Conservation (phyloP, 2,113 vertebrate genomes). For the Coregonus clupeaformis region DNA sequence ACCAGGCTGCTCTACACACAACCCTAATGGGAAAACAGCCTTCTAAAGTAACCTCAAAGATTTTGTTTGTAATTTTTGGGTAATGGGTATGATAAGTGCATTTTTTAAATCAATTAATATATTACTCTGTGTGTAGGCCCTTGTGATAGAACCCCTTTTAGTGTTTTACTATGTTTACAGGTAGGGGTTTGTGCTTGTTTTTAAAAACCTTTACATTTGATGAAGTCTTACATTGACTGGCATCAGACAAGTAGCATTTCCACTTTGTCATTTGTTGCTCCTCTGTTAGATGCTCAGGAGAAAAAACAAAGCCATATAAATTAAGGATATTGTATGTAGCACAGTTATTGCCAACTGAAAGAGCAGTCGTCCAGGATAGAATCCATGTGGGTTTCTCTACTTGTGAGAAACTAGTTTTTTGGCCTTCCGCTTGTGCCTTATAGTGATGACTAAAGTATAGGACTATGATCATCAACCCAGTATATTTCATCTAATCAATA, state of each 20-base stretch:
- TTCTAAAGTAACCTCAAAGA: slow-evolving; percentile 3
- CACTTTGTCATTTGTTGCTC: not conserved
- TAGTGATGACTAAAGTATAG: not conserved
- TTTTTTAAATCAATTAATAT: not conserved
- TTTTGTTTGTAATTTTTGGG: slow-evolving; percentile 2
- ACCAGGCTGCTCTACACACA: not conserved
- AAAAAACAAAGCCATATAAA: not conserved
- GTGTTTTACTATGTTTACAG: not conserved
- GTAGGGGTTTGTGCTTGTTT: not conserved
- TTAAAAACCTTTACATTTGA: not conserved
- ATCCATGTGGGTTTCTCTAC: not conserved
- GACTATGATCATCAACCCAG: not conserved
- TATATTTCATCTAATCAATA: not conserved
- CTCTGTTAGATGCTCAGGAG: not conserved
- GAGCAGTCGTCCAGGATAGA: not conserved
- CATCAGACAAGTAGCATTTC: not conserved
- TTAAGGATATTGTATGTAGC: not conserved
- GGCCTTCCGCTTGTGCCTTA: slow-evolving; percentile 51
- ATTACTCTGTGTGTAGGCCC: not conserved
- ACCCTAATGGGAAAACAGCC: not conserved
- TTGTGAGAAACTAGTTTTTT: not conserved
- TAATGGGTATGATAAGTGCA: not conserved
- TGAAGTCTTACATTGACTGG: not conserved
- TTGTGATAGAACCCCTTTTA: not conserved
- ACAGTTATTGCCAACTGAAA: not conserved